Percentiles rank a stretch among this genome's conserved stretches.
These are phyloP conservation scores for Sanderia malayensis DNA, from an alignment of 30 jellyfish, hydroid and myxozoan genomes.

Conservation along the genomic window DNA sequence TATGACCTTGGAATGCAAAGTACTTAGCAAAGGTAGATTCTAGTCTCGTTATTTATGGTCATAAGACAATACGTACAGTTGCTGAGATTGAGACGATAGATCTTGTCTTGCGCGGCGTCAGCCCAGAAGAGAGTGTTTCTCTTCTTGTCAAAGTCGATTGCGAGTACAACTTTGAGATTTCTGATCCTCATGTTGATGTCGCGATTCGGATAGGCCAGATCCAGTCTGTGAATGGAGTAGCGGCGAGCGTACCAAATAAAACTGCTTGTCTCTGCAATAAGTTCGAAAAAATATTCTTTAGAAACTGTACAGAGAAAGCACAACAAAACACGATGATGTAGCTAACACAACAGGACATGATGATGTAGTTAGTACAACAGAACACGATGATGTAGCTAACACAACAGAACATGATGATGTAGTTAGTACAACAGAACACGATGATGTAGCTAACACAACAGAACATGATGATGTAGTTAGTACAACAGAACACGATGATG, in stretches of 20 bases:
- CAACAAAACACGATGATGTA: too few species aligned
- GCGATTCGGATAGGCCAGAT: constrained; percentile 5
- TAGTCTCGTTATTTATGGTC: neutral
- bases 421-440: too few species aligned
- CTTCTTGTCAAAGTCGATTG: constrained; percentile 70
- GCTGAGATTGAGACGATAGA: constrained; percentile 27
- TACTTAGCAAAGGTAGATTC: neutral
- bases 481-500: too few species aligned
- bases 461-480: too few species aligned
- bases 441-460: too few species aligned
- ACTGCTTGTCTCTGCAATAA: constrained; percentile 38
- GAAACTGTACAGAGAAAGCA: too few species aligned
- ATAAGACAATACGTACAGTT: constrained; percentile 37
- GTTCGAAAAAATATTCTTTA: too few species aligned
- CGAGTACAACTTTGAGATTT: constrained; percentile 55
- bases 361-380: too few species aligned
- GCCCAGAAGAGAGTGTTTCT: constrained; percentile 72
- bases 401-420: too few species aligned
- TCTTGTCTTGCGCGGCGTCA: constrained; percentile 71
- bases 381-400: too few species aligned
- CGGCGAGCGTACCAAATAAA: constrained; percentile 69
- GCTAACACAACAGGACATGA: too few species aligned
- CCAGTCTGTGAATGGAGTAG: constrained; percentile 49
- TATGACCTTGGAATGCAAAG: neutral
- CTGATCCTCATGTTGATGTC: constrained; percentile 25